Percentiles rank a stretch among this genome's conserved stretches.
Conservation (phyloP, 2,113 vertebrate species). For the Bufo gargarizans region DNA sequence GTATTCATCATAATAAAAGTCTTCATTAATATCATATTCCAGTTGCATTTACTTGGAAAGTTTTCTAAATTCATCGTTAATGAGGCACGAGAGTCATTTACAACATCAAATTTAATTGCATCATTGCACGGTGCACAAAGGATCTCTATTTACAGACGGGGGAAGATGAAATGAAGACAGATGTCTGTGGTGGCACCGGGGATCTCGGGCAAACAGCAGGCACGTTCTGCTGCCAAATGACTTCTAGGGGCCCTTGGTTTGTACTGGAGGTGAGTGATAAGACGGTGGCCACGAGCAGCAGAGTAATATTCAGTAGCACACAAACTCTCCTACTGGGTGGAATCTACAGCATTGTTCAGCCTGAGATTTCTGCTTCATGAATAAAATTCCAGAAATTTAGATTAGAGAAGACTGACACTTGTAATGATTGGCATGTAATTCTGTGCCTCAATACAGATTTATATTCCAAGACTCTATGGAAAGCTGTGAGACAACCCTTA, state of each 20-base stretch:
- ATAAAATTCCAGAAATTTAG: not conserved
- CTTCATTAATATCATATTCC: conserved; percentile 39
- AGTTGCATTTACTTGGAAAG: conserved; percentile 20
- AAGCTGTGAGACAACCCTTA: too few species aligned
- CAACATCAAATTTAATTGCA: conserved; percentile 18
- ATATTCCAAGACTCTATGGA: too few species aligned
- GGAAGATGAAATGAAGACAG: conserved; percentile 41
- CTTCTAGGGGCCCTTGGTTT: not conserved
- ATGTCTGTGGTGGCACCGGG: not conserved
- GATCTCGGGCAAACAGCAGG: conserved; percentile 21
- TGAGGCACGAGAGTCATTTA: conserved; percentile 44
- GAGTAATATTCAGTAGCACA: not conserved
- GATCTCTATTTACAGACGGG: not conserved
- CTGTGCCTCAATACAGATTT: too few species aligned
- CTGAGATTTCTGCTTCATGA: not conserved
- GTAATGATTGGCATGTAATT: too few species aligned
- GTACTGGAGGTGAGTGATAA: conserved; percentile 20
- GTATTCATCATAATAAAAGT: conserved; percentile 22
- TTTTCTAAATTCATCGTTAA: conserved; percentile 35
- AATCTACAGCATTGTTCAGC: not conserved
- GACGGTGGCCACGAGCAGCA: not conserved
- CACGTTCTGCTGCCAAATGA: conserved; percentile 14
- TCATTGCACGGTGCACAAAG: not conserved
- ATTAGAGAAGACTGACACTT: too few species aligned
- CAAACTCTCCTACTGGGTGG: not conserved